These are phyloP conservation scores for Parascotia fuliginaria DNA, from an alignment of 2,888 invertebrate genomes.

Conservation along the genomic window DNA sequence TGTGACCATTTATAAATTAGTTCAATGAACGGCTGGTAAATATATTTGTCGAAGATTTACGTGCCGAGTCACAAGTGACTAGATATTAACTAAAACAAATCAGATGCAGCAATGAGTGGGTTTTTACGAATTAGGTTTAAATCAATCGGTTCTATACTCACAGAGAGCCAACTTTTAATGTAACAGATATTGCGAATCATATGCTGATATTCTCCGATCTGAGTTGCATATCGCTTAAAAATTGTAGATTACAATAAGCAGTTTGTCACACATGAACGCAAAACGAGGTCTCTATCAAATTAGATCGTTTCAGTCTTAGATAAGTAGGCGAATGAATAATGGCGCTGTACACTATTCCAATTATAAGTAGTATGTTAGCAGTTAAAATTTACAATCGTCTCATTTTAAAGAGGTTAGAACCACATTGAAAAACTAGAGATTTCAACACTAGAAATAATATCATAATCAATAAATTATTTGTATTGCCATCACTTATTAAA, in stretches of 20 bases:
- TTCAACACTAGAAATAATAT: too few species aligned
- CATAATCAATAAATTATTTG: too few species aligned
- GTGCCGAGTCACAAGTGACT: conserved; percentile 12
- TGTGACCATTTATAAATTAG: conserved; percentile 48
- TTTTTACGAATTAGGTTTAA: too few species aligned
- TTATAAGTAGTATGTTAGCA: too few species aligned
- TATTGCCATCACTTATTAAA: too few species aligned
- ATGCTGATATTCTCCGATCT: not conserved
- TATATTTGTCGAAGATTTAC: conserved; percentile 33
- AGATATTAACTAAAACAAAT: conserved; percentile 2
- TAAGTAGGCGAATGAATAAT: too few species aligned
- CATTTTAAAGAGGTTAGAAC: too few species aligned
- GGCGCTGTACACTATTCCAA: too few species aligned
- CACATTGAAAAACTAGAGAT: too few species aligned
- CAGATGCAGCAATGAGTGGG: not conserved
- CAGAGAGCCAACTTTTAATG: not conserved
- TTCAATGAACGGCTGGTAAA: conserved; percentile 46
- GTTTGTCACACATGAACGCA: not conserved
- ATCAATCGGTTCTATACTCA: too few species aligned
- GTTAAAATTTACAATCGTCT: too few species aligned
- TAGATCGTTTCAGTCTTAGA: too few species aligned
- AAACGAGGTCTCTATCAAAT: not conserved
- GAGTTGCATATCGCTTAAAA: not conserved
- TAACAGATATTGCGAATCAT: conserved; percentile 1
- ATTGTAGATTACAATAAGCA: not conserved